These are phyloP conservation scores for Phytoseiulus persimilis DNA, from an alignment of 2,888 invertebrate genomes.

Conservation along the genomic window DNA sequence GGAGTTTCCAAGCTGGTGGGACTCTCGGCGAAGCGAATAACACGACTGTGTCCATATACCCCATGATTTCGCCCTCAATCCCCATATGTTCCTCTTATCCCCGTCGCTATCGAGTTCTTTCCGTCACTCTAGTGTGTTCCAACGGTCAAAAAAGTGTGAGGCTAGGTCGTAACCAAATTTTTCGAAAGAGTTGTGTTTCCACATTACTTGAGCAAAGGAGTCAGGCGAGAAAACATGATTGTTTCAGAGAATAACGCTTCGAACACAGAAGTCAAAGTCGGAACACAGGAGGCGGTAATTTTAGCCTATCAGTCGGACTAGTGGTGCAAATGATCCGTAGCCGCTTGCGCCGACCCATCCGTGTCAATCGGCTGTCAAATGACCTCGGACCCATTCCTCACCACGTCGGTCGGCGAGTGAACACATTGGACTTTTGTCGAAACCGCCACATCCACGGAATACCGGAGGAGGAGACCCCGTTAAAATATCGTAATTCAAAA, in stretches of 20 bases:
- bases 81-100: neutral
- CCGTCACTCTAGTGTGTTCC: neutral
- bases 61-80: neutral
- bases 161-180: neutral
- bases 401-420: neutral
- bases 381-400: neutral
- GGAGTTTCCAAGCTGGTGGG: neutral
- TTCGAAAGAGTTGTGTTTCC: neutral
- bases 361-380: neutral
- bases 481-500: neutral
- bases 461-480: neutral
- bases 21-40: too few relatives aligned
- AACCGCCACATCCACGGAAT: neutral
- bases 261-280: neutral
- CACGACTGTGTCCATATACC: too few relatives aligned
- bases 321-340: too few relatives aligned
- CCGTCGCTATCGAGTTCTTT: neutral
- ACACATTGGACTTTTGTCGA: neutral
- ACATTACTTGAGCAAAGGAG: neutral
- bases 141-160: neutral
- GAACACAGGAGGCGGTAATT: too few relatives aligned
- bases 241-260: neutral
- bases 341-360: too few relatives aligned
- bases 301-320: too few relatives aligned
- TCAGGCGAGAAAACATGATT: neutral